Base-by-base conservation (phyloP, 2,888 invertebrate genomes). In the Strigamia maritima region DNA sequence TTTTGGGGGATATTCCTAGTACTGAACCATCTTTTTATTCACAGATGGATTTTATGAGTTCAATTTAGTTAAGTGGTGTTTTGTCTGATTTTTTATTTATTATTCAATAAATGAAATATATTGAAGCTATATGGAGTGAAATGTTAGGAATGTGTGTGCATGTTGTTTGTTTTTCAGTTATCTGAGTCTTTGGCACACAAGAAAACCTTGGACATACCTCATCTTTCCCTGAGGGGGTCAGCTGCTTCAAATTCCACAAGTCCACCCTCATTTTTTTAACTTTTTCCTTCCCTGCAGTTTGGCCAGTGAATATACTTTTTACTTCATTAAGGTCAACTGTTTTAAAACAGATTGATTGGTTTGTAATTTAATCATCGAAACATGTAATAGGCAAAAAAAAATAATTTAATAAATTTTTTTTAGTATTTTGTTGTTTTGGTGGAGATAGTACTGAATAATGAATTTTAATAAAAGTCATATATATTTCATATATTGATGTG, bases 221-320 rank as follows among this genome's bases (percentile, higher is more conserved):
- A 65, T 65, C 60, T 65, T 65, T n/a, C 22, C 60, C 60, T 24
- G 60, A 65, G 60, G 60, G 60, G 60, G 60, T 65, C 60, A 65
- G 60, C 60, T 65, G 60, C 60, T 65, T 65, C 60, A 65, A 22
- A 65, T 65, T 65, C 60, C 60, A 65, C 24, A 65, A 24, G 12
- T 3, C 60, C 60, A 65, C 60, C 60, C 60, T 65, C 8, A 12
- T n/a, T 65, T 65, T 22, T n/a, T n/a, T 19, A 22, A 22, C 2
- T 60, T 60, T 24, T 65, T 2, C 22, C 60, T 65, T 65, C 22
- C 19, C 49, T 44, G 14, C 44, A 8, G 44, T 44, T 44, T 7
- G 44, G 1, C n/a, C 16, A 35, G 35, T 44, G 44, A 44, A 44
- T 44, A 14, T 44, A 12, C 14, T 14, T 14, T n/a, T 44, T 44